phyloP scores from a whole-genome alignment of 2,888 invertebrate species.

The Drosophila anceps region DNA sequence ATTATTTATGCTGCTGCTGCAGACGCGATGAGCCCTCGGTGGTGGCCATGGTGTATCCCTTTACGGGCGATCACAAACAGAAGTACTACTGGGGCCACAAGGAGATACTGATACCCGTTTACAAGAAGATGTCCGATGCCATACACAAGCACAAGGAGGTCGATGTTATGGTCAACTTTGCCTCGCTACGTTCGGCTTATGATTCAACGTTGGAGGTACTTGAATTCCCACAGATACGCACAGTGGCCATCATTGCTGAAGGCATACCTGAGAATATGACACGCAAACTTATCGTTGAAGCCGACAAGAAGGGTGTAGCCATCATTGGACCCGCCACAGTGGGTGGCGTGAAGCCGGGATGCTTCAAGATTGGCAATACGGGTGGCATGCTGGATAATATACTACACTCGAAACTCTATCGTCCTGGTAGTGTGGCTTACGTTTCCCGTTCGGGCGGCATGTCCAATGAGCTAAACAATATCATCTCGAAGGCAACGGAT shows the following conservation, averaged over 20 bases:
- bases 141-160: conserved; percentile 98
- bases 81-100: conserved; percentile 99
- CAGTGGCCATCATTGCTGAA: conserved; percentile 99
- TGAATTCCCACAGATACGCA: conserved; percentile 96
- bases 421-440: conserved; percentile 99
- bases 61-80: conserved; percentile 99
- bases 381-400: conserved; percentile 99
- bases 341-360: conserved; percentile 99
- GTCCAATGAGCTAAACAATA: conserved; percentile 99
- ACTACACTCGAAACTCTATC: conserved; percentile 97
- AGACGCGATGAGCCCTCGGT: conserved; percentile 96
- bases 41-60: conserved; percentile 98
- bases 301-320: conserved; percentile 92
- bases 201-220: conserved; percentile 98
- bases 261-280: conserved; percentile 99
- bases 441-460: conserved; percentile 99
- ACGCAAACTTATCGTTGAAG: conserved; percentile 94
- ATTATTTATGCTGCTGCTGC: conserved; percentile 85
- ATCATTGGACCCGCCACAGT: conserved; percentile 98
- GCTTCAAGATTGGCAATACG: conserved; percentile 99
- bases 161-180: conserved; percentile 98
- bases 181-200: conserved; percentile 98
- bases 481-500: conserved; percentile 97
- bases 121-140: conserved; percentile 98
- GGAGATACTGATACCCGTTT: conserved; percentile 96